Base-by-base conservation (phyloP, 2,113 vertebrate species). In the Daphoenositta chrysoptera region DNA sequence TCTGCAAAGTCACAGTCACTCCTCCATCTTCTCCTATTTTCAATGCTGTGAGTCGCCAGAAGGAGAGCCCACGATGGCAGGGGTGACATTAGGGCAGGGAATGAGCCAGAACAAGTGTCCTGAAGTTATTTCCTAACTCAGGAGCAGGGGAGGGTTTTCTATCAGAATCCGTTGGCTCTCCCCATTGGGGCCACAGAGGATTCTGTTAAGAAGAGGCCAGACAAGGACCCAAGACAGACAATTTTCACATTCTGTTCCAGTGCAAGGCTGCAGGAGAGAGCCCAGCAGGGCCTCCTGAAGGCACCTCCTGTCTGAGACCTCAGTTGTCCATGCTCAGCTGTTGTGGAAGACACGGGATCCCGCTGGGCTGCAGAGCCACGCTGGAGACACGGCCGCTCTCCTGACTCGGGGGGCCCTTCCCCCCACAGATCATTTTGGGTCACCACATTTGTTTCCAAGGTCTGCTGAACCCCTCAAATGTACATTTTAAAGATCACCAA, bases 231-330 rank as follows among this genome's bases (percentile, higher is more conserved):
- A 3, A 83, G 91, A 37, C 40, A 19, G 39, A 66, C 79, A 57
- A 77, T 85, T 79, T 94, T 93, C 82, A 96, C 95, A 93, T 90
- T 79, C n/a, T 90, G 92, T 90, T 95, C 89, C 68, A 42, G 82
- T 7, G 0, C 26, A 40, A 37, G 44, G 65, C 92, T 12, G 0
- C 57, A 78, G 70, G n/a, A 71, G 27, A 45, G 37, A 68, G 77
- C 78, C 92, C 82, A 65, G 85, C 48, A 48, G 75, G 48, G 75
- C 78, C 57, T 68, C 63, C 75, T 44, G 48, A 45, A 40, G 53
- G 88, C 78, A 39, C 44, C 87, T 82, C 85, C 28, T 53, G 65
- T 47, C 27, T 20, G 66, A 85, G 84, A 22, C 65, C 14, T 45
- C 48, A 35, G 2, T 8, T 65, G 51, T 19, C 92, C 63, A 10